phyloP scores from a whole-genome alignment of 2,888 invertebrate species.

The Ichneumon xanthorius region DNA sequence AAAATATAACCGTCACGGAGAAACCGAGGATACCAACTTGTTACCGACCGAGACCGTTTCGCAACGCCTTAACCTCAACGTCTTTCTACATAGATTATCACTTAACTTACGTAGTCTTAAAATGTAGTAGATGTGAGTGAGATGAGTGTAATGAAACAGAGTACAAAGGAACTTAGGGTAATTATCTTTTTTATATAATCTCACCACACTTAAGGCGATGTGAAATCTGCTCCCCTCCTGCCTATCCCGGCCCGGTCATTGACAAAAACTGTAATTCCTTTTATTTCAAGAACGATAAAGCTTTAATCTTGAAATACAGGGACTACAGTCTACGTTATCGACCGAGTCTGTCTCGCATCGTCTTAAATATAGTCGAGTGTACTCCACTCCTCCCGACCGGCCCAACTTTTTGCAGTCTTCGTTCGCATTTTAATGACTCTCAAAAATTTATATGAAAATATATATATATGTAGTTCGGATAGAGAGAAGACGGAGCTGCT shows the following conservation, averaged over 20 bases:
- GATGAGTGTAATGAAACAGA: not conserved
- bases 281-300: not conserved
- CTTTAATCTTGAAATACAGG: not conserved
- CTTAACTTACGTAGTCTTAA: not conserved
- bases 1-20: not conserved
- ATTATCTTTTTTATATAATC: slow-evolving; percentile 31
- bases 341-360: slow-evolving; percentile 15
- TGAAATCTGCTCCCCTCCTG: no score
- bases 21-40: not conserved
- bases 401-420: slow-evolving; percentile 31
- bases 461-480: slow-evolving; percentile 55
- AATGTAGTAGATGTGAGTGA: slow-evolving; percentile 5
- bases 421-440: slow-evolving; percentile 11
- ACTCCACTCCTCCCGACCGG: not conserved
- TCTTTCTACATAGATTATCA: slow-evolving; percentile 1
- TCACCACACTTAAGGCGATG: slow-evolving; percentile 12
- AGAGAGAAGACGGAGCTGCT: slow-evolving; percentile 54
- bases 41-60: not conserved
- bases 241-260: no score
- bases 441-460: slow-evolving; percentile 63
- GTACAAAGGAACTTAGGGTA: slow-evolving; percentile 1
- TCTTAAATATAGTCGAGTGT: not conserved
- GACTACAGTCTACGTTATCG: not conserved
- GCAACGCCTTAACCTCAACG: not conserved
- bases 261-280: not conserved